Percentiles rank a stretch among this genome's conserved stretches.
These are phyloP conservation scores for Pinna nobilis DNA, from an alignment of 1,140 invertebrate genomes.

Conservation along the genomic window DNA sequence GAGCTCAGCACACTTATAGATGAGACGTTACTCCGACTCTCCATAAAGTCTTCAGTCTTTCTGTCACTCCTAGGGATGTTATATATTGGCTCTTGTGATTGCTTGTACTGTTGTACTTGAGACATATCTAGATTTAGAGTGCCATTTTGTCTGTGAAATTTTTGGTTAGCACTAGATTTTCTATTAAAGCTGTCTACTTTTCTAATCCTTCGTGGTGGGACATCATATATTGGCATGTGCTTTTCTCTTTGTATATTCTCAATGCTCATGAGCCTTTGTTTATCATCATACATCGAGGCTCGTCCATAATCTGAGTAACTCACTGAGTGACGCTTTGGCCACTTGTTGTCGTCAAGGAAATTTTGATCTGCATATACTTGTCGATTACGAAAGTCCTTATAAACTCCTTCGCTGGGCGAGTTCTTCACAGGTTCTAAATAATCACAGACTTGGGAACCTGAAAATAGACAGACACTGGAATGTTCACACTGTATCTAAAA, in stretches of 20 bases:
- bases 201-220: slow-evolving; percentile 59
- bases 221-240: slow-evolving; percentile 67
- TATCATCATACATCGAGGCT: slow-evolving; percentile 51
- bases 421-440: slow-evolving; percentile 47
- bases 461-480: not conserved
- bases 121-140: slow-evolving; percentile 9
- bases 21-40: slow-evolving; percentile 8
- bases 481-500: no score
- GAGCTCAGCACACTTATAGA: slow-evolving; percentile 35
- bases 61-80: not conserved
- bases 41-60: slow-evolving; percentile 9
- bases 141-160: slow-evolving; percentile 11
- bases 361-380: slow-evolving; percentile 38
- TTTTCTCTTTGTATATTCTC: slow-evolving; percentile 61
- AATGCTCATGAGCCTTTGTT: slow-evolving; percentile 56
- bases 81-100: not conserved
- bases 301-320: slow-evolving; percentile 63
- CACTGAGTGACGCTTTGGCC: slow-evolving; percentile 66
- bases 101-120: slow-evolving; percentile 3
- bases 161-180: not conserved
- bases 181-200: slow-evolving; percentile 47
- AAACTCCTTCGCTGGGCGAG: slow-evolving; percentile 36
- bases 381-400: slow-evolving; percentile 46
- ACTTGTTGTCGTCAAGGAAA: slow-evolving; percentile 46
- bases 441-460: slow-evolving; percentile 56